Evolutionary conservation across 2,797 vertebrate genomes (phyloP).

Genomic region (Acestrorhynchus altus): DNA sequence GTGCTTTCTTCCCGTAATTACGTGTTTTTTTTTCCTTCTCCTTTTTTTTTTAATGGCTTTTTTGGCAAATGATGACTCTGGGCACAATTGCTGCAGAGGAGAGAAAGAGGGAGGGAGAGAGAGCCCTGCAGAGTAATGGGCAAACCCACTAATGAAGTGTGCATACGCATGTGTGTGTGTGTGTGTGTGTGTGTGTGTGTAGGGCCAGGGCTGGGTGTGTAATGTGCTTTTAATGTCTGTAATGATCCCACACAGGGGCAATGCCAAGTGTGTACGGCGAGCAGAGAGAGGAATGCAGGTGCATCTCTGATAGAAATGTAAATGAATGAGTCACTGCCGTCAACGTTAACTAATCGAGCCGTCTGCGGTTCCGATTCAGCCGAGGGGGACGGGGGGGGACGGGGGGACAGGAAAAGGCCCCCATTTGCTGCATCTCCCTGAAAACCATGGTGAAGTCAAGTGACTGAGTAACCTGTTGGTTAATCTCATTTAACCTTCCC

Average conservation of each 20-base stretch:
- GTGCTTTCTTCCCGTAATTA: slow-evolving; percentile 78
- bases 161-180: slow-evolving; percentile 24
- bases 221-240: slow-evolving; percentile 81
- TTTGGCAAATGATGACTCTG: slow-evolving; percentile 70
- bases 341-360: slow-evolving; percentile 49
- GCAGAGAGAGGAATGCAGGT: slow-evolving; percentile 47
- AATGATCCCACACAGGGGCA: slow-evolving; percentile 67
- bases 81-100: slow-evolving; percentile 60
- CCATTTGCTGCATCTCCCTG: slow-evolving; percentile 25
- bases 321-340: slow-evolving; percentile 48
- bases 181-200: slow-evolving; percentile 50
- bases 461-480: slow-evolving; percentile 24
- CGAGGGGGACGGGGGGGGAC: background rate
- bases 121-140: slow-evolving; percentile 47
- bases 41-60: slow-evolving; percentile 73
- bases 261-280: slow-evolving; percentile 20
- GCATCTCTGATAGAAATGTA: slow-evolving; percentile 51
- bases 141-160: slow-evolving; percentile 72
- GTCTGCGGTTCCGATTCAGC: slow-evolving; percentile 20
- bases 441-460: slow-evolving; percentile 27
- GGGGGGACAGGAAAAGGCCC: background rate
- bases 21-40: slow-evolving; percentile 67
- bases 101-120: slow-evolving; percentile 29
- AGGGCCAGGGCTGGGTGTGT: slow-evolving; percentile 75
- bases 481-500: slow-evolving; percentile 35